A percentile compares a stretch with the other conserved stretches of the same genome.
These are phyloP conservation scores for Ascaphus truei DNA, from an alignment of 2,113 vertebrate genomes.

Conservation along the genomic window DNA sequence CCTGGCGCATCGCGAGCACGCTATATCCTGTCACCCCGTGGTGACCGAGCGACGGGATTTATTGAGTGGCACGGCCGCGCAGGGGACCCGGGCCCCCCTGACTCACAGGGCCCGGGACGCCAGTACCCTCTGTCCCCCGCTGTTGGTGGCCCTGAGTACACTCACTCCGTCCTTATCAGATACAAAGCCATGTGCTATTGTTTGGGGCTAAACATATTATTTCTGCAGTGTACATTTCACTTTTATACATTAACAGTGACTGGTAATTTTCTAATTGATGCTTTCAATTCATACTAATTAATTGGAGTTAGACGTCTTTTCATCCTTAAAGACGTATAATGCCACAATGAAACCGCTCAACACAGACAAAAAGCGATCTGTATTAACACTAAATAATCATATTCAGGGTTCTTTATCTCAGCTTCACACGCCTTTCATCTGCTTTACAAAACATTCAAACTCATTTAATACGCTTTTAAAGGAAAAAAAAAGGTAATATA, in stretches of 20 bases:
- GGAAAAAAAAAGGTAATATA: slow-evolving; percentile 47
- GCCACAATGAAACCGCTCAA: slow-evolving; percentile 37
- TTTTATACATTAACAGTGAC: slow-evolving; percentile 28
- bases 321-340: slow-evolving; percentile 44
- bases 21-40: too few species aligned
- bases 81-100: too few species aligned
- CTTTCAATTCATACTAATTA: slow-evolving; percentile 70
- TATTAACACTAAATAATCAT: slow-evolving; percentile 48
- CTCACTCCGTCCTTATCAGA: too few species aligned
- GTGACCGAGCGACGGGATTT: too few species aligned
- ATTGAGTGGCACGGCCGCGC: too few species aligned
- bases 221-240: slow-evolving; percentile 7
- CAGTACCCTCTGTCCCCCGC: too few species aligned
- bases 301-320: slow-evolving; percentile 62
- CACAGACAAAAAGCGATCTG: slow-evolving; percentile 42
- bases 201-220: not conserved
- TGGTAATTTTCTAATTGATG: slow-evolving; percentile 59
- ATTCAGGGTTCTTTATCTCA: slow-evolving; percentile 50
- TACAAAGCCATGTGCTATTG: not conserved
- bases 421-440: slow-evolving; percentile 50
- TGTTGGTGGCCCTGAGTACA: too few species aligned
- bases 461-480: slow-evolving; percentile 50
- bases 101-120: too few species aligned
- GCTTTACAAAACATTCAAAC: slow-evolving; percentile 52
- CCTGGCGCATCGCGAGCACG: too few species aligned